phyloP scores from a whole-genome alignment of 2,888 invertebrate genomes.

The Litoditis marina region DNA sequence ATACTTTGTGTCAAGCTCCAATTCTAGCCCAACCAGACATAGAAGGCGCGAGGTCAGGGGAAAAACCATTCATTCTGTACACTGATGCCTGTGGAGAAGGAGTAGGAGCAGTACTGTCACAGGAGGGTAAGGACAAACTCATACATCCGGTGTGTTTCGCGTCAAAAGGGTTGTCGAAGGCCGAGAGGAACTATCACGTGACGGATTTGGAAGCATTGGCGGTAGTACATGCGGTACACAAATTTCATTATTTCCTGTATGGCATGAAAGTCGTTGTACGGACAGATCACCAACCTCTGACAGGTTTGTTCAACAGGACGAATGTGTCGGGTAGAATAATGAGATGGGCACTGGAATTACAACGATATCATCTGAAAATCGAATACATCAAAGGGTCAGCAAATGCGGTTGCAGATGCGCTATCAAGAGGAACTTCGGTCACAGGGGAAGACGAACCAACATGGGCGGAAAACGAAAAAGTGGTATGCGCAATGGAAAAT shows the following conservation, averaged over 20 bases:
- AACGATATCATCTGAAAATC: conserved; percentile 6
- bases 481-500: too few species aligned
- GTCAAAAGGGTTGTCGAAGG: conserved; percentile 23
- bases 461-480: too few species aligned
- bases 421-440: conserved; percentile 8
- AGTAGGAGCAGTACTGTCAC: conserved; percentile 32
- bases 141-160: conserved; percentile 25
- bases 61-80: conserved; percentile 25
- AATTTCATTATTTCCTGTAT: conserved; percentile 22
- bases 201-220: conserved; percentile 38
- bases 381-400: conserved; percentile 9
- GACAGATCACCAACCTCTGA: conserved; percentile 30
- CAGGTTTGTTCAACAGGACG: conserved; percentile 3
- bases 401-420: conserved; percentile 24
- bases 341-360: conserved; percentile 13
- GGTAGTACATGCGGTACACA: conserved; percentile 15
- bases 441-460: background rate
- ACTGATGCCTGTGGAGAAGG: conserved; percentile 39
- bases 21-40: conserved; percentile 36
- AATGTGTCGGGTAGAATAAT: conserved; percentile 10
- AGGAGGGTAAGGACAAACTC: conserved; percentile 17
- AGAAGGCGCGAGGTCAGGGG: conserved; percentile 19
- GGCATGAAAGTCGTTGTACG: conserved; percentile 13
- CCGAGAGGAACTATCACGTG: conserved; percentile 24
- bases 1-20: conserved; percentile 15